Evolutionary conservation across 2,113 vertebrate genomes (phyloP).

Genomic region (Scortum barcoo): DNA sequence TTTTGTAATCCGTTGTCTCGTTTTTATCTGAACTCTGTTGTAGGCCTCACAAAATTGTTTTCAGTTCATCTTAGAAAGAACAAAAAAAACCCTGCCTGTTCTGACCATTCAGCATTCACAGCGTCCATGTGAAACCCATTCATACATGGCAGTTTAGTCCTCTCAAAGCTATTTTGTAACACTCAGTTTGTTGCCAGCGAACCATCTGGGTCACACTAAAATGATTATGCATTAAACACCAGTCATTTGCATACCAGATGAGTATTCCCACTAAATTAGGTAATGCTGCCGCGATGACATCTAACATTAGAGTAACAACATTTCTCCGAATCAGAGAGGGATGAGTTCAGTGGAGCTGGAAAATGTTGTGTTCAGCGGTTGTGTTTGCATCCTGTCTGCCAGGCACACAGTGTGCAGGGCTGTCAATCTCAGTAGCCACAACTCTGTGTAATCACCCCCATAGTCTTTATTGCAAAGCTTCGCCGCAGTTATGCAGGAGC

Average conservation of each 20-base stretch:
- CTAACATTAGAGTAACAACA: conserved; percentile 6
- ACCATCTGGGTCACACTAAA: conserved; percentile 61
- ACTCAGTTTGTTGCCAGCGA: conserved; percentile 39
- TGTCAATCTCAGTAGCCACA: conserved; percentile 9
- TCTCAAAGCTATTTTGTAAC: conserved; percentile 41
- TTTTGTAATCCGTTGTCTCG: conserved; percentile 53
- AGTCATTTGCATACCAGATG: conserved; percentile 45
- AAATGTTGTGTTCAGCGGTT: conserved; percentile 4
- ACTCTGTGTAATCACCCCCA: conserved; percentile 20
- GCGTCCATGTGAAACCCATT: conserved; percentile 22
- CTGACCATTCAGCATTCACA: conserved; percentile 28
- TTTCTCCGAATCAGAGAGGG: conserved; percentile 19
- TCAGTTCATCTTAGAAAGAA: conserved; percentile 14
- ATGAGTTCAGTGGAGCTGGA: conserved; percentile 16
- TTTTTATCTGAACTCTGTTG: conserved; percentile 39
- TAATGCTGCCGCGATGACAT: conserved; percentile 13
- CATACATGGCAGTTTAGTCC: conserved; percentile 34
- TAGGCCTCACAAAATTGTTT: neutral
- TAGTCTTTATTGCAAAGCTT: conserved; percentile 18
- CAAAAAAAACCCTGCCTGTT: conserved; percentile 7
- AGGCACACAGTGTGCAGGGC: neutral
- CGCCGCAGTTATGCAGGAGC: neutral
- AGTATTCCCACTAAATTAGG: conserved; percentile 28
- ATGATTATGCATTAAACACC: conserved; percentile 62
- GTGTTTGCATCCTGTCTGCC: neutral